Evolutionary conservation across 1,140 invertebrate genomes (phyloP).

Genomic region (Papilio aristodemus): DNA sequence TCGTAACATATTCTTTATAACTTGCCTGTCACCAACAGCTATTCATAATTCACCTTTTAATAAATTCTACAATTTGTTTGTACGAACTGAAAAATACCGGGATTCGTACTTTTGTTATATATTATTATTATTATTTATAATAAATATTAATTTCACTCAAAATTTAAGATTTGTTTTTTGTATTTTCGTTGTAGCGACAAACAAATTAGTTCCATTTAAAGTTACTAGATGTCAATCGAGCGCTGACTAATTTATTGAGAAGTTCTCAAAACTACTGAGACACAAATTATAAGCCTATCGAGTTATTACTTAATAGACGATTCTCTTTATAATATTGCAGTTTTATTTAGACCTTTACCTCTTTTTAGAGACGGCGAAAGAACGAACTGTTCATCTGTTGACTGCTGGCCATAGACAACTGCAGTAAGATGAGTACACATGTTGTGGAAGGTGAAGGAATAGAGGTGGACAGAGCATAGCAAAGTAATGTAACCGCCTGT

Average conservation of each 20-base stretch:
- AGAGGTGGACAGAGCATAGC: no score
- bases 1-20: no score
- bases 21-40: no score
- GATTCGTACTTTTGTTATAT: slow-evolving; percentile 42
- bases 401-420: no score
- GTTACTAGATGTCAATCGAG: slow-evolving; percentile 44
- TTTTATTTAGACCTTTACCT: slow-evolving; percentile 46
- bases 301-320: slow-evolving; percentile 70
- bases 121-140: background rate
- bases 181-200: slow-evolving; percentile 32
- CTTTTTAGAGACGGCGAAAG: background rate
- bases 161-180: background rate
- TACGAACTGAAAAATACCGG: slow-evolving; percentile 35
- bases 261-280: slow-evolving; percentile 62
- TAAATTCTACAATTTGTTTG: slow-evolving; percentile 27
- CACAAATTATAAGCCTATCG: slow-evolving; percentile 69
- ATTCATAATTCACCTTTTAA: slow-evolving; percentile 36
- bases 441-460: no score
- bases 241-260: slow-evolving; percentile 52
- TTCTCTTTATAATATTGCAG: slow-evolving; percentile 58
- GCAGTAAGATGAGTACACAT: background rate
- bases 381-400: no score
- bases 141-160: slow-evolving; percentile 1
- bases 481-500: no score
- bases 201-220: slow-evolving; percentile 43